Base-by-base conservation (phyloP, 2,888 invertebrate species). In the Maniola hyperantus region DNA sequence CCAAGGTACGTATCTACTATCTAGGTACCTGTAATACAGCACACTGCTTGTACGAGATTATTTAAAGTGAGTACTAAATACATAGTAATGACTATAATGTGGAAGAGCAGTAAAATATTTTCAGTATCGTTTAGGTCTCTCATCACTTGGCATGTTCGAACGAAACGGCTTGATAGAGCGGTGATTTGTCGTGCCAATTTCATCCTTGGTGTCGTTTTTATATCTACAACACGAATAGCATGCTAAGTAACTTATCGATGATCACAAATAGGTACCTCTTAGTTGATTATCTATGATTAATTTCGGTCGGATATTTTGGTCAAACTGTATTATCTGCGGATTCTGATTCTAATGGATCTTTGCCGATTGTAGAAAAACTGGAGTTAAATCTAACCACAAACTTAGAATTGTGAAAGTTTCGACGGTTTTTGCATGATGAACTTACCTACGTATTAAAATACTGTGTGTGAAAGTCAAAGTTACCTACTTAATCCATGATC, bases 71-170 rank as follows among this genome's bases (percentile, higher is more conserved):
- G 11, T 6, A 59, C 59, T 34, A 59, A 15, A 18, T 15, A 18
- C 15, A 46, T 15, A 48, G 46, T 46, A 6, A 33, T 15, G 18
- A 48, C 11, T 11, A 59, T 6, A 11, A 59, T 6, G 8, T 59
- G 59, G 11, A 33, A n/a, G 6, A 59, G 46, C 4, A 59, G 59
- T 5, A 33, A 48, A 15, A 34, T n/a, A 10, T 59, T 59, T 6
- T 59, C 59, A 34, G 7, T 48, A 46, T 59, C 34, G 13, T 59
- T 59, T 5, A 59, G 11, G 6, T 59, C 44, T 26, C 46, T 33
- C 15, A 59, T 0, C 34, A 33, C 33, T 33, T 48, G 15, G 33
- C 59, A 59, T 34, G 44, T 46, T 15, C 18, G 46, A 11, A 33
- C 33, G 34, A 59, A 59, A 48, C 59, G 2, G 34, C 2, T 46